Conservation (phyloP, 2,888 invertebrate genomes). For the Isoperla grammatica region DNA sequence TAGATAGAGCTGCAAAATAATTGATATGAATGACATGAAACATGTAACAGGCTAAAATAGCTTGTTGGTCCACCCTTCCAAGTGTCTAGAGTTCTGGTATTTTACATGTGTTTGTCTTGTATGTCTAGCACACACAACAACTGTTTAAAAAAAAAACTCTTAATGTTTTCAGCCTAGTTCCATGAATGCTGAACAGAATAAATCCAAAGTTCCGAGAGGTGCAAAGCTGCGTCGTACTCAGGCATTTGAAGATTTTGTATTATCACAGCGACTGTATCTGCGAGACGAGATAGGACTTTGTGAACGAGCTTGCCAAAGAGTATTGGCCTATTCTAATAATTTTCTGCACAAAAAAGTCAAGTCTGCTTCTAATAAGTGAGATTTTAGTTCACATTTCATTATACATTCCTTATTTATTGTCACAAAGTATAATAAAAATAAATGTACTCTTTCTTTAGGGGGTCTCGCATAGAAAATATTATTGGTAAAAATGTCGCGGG, state of each 20-base stretch:
- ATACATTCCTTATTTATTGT: too few relatives aligned
- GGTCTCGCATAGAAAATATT: slow-evolving; percentile 17
- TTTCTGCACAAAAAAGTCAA: slow-evolving; percentile 31
- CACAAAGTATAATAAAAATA: too few relatives aligned
- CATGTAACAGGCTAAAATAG: too few relatives aligned
- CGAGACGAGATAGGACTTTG: slow-evolving; percentile 27
- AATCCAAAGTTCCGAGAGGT: neutral
- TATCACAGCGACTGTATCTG: slow-evolving; percentile 23
- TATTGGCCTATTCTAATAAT: slow-evolving; percentile 31
- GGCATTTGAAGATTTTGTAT: slow-evolving; percentile 29
- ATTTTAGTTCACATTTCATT: too few relatives aligned
- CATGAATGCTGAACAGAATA: neutral
- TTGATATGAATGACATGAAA: too few relatives aligned
- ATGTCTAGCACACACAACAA: too few relatives aligned
- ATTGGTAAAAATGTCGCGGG: slow-evolving; percentile 18
- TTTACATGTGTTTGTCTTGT: too few relatives aligned
- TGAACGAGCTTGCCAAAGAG: slow-evolving; percentile 30
- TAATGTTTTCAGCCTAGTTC: too few relatives aligned
- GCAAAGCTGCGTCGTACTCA: slow-evolving; percentile 18
- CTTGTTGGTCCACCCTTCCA: too few relatives aligned
- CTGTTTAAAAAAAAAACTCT: too few relatives aligned
- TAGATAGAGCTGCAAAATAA: too few relatives aligned
- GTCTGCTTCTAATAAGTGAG: slow-evolving; percentile 28
- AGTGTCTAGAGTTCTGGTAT: too few relatives aligned
- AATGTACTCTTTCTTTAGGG: neutral